Percentiles rank a stretch among this genome's conserved stretches.
Conservation (phyloP, 2,113 vertebrate genomes). For the Tragelaphus buxtoni region DNA sequence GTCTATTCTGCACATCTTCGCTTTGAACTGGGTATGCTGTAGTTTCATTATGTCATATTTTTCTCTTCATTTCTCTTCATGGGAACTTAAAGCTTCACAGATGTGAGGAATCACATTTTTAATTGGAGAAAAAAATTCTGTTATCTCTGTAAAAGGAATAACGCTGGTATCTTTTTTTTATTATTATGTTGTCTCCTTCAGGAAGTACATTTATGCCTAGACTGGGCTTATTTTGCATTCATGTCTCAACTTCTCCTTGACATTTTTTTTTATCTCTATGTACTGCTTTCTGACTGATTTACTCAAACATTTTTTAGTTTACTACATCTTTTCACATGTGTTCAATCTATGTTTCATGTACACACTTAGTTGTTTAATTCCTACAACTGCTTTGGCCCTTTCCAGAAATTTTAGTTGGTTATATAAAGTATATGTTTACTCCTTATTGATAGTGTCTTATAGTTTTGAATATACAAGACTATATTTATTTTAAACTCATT, state of each 20-base stretch:
- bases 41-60: neutral
- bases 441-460: neutral
- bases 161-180: neutral
- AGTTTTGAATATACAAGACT: neutral
- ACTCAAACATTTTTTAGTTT: neutral
- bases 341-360: neutral
- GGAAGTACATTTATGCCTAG: neutral
- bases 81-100: neutral
- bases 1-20: neutral
- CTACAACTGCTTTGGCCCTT: neutral
- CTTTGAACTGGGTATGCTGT: neutral
- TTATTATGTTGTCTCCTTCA: neutral
- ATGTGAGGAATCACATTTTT: neutral
- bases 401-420: neutral
- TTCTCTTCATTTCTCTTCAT: neutral
- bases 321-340: neutral
- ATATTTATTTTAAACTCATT: neutral
- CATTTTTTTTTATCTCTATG: neutral
- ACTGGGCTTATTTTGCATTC: neutral
- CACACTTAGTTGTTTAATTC: neutral
- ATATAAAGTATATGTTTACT: neutral
- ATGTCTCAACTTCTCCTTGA: neutral
- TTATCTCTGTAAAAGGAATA: neutral
- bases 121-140: neutral
- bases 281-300: neutral